Conservation (phyloP, 2,113 vertebrate species). For the Hyperoodon ampullatus region DNA sequence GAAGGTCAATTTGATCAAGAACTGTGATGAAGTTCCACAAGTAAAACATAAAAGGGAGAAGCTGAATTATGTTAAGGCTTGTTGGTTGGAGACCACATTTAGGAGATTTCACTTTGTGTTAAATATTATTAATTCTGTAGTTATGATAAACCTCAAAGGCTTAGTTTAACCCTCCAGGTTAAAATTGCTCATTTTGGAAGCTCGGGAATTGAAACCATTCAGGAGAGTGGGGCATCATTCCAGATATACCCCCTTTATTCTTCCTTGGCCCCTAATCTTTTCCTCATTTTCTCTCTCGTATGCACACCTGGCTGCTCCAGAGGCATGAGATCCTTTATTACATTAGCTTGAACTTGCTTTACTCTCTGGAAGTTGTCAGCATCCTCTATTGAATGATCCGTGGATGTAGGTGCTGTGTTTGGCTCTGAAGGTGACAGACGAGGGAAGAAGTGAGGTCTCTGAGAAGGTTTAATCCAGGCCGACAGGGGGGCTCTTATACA, state of each 20-base stretch:
- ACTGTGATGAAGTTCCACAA: conserved; percentile 5
- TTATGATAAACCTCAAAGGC: background rate
- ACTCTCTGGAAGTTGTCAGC: background rate
- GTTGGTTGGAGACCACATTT: background rate
- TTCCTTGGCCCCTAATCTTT: fast-evolving
- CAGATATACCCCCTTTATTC: background rate
- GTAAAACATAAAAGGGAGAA: background rate
- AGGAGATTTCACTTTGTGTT: background rate
- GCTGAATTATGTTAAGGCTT: background rate
- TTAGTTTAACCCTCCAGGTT: background rate
- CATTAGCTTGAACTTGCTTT: background rate
- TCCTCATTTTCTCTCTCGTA: background rate
- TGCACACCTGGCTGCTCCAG: background rate
- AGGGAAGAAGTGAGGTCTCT: background rate
- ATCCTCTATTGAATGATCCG: fast-evolving
- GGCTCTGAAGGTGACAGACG: background rate
- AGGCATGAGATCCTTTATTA: background rate
- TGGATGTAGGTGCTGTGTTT: background rate
- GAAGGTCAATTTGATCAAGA: background rate
- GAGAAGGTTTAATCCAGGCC: background rate
- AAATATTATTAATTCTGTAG: background rate
- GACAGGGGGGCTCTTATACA: fast-evolving
- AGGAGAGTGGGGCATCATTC: fast-evolving
- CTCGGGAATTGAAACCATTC: fast-evolving
- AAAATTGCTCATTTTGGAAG: background rate